Base-by-base conservation (phyloP, 1,140 invertebrate genomes). In the Stegodyphus dumicola region DNA sequence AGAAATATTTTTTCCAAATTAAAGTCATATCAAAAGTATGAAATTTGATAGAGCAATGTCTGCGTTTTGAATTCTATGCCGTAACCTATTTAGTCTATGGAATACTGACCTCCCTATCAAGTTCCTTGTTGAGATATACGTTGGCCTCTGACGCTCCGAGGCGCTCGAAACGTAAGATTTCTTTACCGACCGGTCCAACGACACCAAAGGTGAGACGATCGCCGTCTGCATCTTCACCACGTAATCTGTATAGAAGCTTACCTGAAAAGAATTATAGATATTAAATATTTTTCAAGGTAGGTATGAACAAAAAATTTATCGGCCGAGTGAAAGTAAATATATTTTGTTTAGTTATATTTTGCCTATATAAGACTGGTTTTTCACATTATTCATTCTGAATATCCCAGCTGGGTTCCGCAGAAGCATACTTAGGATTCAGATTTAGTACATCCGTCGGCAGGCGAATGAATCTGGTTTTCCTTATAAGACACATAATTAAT, bases 181-280 rank as follows among this genome's bases (percentile, higher is more conserved):
- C 95, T 90, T 94, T 94, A 85, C 94, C 95, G 6, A 90, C 90
- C 88, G 95, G 93, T 87, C 95, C 94, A 88, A 93, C 92, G 66
- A 97, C 93, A 56, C 96, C 96, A 90, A 98, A 98, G 81, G 92
- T 93, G 86, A 98, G 90, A 54, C 92, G 91, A 91, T 98, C 96
- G 78, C 95, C 95, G 89, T 98, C 96, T 7, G 94, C 93, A 92
- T 98, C 96, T 84, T 93, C 91, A 74, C 94, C 96, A 89, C 93
- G 92, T 66, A 98, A 91, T 87, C 93, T 93, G 90, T 96, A 96
- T 89, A 98, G 95, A 85, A 95, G 90, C 87, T 94, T 95, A 88
- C 95, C 96, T 96, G 52, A 78, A 64, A 60, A 15, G 15, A 60
- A 60, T 7, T 33, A 33, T 33, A 33, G 33, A 33, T 33, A 33